A percentile compares a stretch with the other conserved stretches of the same genome.
These are phyloP conservation scores for Drymodes brunneopygia DNA, from an alignment of 2,113 vertebrate genomes.

Conservation along the genomic window DNA sequence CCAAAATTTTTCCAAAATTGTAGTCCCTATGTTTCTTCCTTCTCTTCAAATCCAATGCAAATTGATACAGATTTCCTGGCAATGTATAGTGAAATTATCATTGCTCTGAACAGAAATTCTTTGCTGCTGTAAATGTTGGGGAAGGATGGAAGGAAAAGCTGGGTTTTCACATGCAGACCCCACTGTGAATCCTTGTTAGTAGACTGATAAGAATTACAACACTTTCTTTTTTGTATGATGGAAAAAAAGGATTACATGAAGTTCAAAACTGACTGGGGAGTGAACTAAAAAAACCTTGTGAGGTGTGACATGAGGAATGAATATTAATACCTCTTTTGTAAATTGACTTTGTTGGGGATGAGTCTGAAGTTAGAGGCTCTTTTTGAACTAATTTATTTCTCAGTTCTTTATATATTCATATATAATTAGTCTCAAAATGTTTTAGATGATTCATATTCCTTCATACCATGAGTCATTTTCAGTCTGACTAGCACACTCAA, in stretches of 20 bases:
- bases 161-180: background rate
- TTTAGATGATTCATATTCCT: background rate
- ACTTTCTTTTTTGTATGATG: background rate
- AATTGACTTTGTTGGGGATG: background rate
- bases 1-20: background rate
- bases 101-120: background rate
- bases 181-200: background rate
- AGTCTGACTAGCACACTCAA: background rate
- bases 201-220: background rate
- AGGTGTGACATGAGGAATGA: background rate
- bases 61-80: background rate
- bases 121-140: background rate
- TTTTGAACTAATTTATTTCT: background rate
- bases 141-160: background rate
- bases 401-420: background rate
- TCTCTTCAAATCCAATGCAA: background rate
- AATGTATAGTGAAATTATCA: background rate
- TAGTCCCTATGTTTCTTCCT: background rate
- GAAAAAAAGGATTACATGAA: background rate
- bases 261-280: background rate
- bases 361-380: background rate
- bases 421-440: background rate
- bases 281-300: background rate
- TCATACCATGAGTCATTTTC: background rate
- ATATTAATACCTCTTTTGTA: background rate